Percentiles rank a stretch among this genome's conserved stretches.
These are phyloP conservation scores for Lepidothrix coronata DNA, from an alignment of 2,113 vertebrate genomes.

Conservation along the genomic window DNA sequence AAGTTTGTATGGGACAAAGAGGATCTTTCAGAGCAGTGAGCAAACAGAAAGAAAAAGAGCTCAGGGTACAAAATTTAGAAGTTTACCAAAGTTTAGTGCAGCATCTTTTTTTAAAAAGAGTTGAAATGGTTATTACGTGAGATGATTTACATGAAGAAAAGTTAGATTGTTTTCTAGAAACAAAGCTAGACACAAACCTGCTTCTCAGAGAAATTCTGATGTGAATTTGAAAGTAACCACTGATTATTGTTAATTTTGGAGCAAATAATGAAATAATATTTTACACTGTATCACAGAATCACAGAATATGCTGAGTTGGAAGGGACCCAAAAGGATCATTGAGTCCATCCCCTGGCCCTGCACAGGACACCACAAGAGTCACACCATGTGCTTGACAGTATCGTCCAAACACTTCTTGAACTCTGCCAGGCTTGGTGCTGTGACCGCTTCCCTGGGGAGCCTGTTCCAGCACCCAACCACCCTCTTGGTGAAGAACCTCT, in stretches of 20 bases:
- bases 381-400: too few species aligned
- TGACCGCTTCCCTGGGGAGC: too few species aligned
- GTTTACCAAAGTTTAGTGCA: not conserved
- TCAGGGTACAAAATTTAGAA: not conserved
- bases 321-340: too few species aligned
- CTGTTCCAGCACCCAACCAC: too few species aligned
- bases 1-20: not conserved
- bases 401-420: too few species aligned
- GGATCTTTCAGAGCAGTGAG: not conserved
- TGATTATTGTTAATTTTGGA: not conserved
- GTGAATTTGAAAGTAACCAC: not conserved
- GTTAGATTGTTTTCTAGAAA: not conserved
- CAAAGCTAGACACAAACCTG: not conserved
- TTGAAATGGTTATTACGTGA: not conserved
- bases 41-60: not conserved
- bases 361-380: too few species aligned
- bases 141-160: not conserved
- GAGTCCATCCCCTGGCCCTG: too few species aligned
- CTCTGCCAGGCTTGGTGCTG: too few species aligned
- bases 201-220: not conserved
- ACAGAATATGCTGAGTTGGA: too few species aligned
- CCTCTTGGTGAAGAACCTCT: too few species aligned
- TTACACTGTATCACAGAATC: not conserved
- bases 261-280: not conserved
- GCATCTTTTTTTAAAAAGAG: not conserved